Evolutionary conservation across 2,797 vertebrate species (phyloP).

Genomic region (Atherinosoma microstoma): DNA sequence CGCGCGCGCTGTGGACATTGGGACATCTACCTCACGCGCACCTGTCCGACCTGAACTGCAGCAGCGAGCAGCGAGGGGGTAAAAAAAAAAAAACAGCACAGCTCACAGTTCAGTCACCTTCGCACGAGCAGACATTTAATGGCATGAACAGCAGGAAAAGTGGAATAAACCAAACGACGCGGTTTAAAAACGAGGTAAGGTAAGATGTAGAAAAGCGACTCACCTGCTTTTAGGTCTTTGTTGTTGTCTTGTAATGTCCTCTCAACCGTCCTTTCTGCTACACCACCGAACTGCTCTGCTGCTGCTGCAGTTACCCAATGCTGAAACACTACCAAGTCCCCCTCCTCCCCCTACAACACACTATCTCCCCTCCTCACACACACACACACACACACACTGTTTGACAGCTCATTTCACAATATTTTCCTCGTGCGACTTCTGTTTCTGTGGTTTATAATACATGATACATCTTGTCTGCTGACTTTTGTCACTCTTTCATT

Average conservation of each 20-base stretch:
- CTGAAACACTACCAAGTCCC: conserved; percentile 23
- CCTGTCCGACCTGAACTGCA: conserved; percentile 69
- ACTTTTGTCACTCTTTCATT: not conserved
- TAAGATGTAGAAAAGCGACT: conserved; percentile 15
- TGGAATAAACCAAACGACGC: conserved; percentile 1
- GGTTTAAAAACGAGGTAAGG: not conserved
- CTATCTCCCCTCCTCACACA: not conserved
- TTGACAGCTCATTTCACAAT: not conserved
- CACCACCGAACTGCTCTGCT: conserved; percentile 39
- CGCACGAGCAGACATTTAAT: conserved; percentile 18
- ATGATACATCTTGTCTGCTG: not conserved
- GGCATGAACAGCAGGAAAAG: conserved; percentile 2
- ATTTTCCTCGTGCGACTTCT: not conserved
- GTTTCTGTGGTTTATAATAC: not conserved
- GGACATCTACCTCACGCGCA: conserved; percentile 46
- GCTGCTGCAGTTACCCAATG: conserved; percentile 55
- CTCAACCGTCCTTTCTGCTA: conserved; percentile 32
- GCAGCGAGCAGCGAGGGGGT: conserved; percentile 19
- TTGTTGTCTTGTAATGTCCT: conserved; percentile 31
- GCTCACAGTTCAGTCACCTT: conserved; percentile 43
- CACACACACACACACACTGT: conserved; percentile 15
- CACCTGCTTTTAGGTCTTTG: conserved; percentile 49
- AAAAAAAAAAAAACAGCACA: not conserved
- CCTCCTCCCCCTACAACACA: conserved; percentile 3
- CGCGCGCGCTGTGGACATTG: not conserved